phyloP scores from a whole-genome alignment of 2,113 vertebrate species.

The Dascyllus trimaculatus region DNA sequence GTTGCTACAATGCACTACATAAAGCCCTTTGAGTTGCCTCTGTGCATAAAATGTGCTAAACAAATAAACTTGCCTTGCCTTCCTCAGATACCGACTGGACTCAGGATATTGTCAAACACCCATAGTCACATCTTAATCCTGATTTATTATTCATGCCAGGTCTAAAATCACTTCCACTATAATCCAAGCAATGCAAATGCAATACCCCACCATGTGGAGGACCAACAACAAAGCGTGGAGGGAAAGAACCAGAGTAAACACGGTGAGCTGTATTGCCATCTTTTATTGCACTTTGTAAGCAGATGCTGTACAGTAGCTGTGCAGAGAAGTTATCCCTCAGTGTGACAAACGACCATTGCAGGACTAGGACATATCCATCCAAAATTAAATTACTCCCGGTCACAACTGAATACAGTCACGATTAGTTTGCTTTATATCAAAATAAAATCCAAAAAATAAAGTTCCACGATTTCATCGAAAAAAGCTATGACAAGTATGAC shows the following conservation, averaged over 20 bases:
- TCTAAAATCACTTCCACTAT: too few species aligned
- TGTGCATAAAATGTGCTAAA: too few species aligned
- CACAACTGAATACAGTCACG: slow-evolving; percentile 76
- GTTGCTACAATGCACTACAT: too few species aligned
- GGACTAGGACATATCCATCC: slow-evolving; percentile 74
- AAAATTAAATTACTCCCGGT: slow-evolving; percentile 77
- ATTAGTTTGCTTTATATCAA: slow-evolving; percentile 83
- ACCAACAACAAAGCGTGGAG: too few species aligned
- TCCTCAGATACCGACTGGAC: neutral
- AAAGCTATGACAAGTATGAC: slow-evolving; percentile 81
- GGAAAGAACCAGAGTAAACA: slow-evolving; percentile 16
- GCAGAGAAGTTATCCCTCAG: slow-evolving; percentile 69
- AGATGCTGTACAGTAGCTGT: slow-evolving; percentile 81
- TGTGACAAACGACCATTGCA: slow-evolving; percentile 80
- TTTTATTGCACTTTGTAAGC: slow-evolving; percentile 89
- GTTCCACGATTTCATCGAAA: slow-evolving; percentile 76
- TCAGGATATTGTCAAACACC: neutral
- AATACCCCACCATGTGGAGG: neutral
- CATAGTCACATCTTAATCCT: too few species aligned
- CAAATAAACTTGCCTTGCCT: too few species aligned
- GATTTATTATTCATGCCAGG: neutral
- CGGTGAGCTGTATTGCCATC: slow-evolving; percentile 80
- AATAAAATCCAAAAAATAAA: slow-evolving; percentile 85
- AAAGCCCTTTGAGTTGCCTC: too few species aligned
- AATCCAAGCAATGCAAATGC: neutral